Percentiles rank a stretch among this genome's conserved stretches.
Conservation (phyloP, 2,113 vertebrate genomes). For the Telmatochromis sp. region DNA sequence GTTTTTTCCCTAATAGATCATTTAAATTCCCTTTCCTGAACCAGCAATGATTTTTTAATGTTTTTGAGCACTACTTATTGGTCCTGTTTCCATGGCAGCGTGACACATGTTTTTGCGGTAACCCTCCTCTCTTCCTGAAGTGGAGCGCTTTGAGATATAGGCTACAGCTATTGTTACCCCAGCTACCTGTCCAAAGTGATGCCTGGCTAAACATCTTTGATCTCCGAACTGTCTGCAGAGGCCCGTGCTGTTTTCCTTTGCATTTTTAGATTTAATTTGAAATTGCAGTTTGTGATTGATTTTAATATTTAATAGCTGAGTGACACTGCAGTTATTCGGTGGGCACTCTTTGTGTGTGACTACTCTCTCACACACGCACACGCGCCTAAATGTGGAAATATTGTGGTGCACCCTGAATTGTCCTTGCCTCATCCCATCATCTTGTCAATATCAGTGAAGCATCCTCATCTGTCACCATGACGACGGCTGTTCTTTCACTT, state of each 20-base stretch:
- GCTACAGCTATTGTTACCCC: slow-evolving; percentile 18
- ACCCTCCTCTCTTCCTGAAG: slow-evolving; percentile 41
- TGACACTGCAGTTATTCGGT: not conserved
- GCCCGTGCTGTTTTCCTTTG: not conserved
- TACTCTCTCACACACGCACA: not conserved
- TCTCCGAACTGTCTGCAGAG: not conserved
- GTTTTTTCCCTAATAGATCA: not conserved
- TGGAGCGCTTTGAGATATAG: slow-evolving; percentile 29
- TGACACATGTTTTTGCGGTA: slow-evolving; percentile 62
- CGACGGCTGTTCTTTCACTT: slow-evolving; percentile 33
- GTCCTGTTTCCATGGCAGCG: slow-evolving; percentile 62
- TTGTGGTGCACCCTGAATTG: slow-evolving; percentile 27
- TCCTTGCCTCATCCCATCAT: slow-evolving; percentile 50
- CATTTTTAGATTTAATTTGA: not conserved
- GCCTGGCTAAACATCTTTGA: slow-evolving; percentile 3
- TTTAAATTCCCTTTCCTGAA: slow-evolving; percentile 2
- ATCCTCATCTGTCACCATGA: slow-evolving; percentile 63
- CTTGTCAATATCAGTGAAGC: slow-evolving; percentile 54
- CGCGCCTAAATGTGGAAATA: not conserved
- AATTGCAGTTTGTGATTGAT: not conserved
- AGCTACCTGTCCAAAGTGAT: not conserved
- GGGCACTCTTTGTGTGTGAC: not conserved
- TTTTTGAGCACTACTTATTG: slow-evolving; percentile 35
- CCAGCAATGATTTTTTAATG: slow-evolving; percentile 16
- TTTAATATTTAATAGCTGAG: not conserved